phyloP scores from a whole-genome alignment of 2,797 vertebrate genomes.

The Oryzias dopingdopingensis region DNA sequence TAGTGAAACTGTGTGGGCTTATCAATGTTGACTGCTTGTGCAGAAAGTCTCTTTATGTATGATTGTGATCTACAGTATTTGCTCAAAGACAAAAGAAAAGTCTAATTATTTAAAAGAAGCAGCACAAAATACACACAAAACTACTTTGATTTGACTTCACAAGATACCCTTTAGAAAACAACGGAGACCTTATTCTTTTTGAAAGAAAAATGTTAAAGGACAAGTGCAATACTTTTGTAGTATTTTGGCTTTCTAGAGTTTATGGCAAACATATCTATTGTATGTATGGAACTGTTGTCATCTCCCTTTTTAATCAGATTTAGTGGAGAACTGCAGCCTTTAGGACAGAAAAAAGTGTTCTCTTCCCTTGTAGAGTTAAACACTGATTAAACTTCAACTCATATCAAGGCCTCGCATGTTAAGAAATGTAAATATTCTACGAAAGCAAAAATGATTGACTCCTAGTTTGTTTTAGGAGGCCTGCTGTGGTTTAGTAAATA shows the following conservation, averaged over 20 bases:
- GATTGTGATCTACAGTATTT: neutral
- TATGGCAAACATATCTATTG: neutral
- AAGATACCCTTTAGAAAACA: neutral
- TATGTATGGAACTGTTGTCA: neutral
- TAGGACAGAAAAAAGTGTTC: too few species aligned
- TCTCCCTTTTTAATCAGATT: neutral
- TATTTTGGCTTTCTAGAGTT: too few species aligned
- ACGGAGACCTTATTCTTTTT: neutral
- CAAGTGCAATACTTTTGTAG: neutral
- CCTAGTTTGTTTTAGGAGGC: conserved; percentile 21
- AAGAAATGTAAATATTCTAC: conserved; percentile 36
- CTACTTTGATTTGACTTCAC: neutral
- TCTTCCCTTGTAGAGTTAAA: conserved; percentile 5
- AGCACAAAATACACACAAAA: too few species aligned
- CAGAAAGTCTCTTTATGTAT: conserved; percentile 1
- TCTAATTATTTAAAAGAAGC: conserved; percentile 1
- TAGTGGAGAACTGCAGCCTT: neutral
- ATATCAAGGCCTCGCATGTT: conserved; percentile 18
- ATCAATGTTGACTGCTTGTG: neutral
- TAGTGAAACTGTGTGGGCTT: neutral
- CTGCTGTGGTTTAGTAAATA: conserved; percentile 54
- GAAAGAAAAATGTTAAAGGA: neutral
- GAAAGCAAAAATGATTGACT: conserved; percentile 21
- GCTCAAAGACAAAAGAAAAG: neutral
- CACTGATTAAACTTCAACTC: conserved; percentile 20